Conservation (phyloP, 2,797 vertebrate genomes). For the Girardinus metallicus region DNA sequence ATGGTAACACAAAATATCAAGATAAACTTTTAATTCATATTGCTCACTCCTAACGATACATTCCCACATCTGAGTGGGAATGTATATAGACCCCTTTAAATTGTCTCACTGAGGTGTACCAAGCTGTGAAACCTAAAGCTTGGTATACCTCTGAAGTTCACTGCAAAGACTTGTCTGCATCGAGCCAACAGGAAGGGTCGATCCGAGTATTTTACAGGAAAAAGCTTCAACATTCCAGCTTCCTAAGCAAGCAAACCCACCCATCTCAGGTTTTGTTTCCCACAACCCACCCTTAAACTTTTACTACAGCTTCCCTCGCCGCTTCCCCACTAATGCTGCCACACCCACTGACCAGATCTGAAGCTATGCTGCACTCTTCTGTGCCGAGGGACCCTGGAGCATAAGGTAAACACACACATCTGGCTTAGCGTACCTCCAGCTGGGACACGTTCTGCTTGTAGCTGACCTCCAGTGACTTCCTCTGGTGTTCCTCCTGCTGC, state of each 20-base stretch:
- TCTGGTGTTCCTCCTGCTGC: conserved; percentile 95
- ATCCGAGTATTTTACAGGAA: conserved; percentile 52
- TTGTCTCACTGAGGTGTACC: background rate
- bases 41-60: background rate
- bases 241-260: conserved; percentile 65
- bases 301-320: conserved; percentile 37
- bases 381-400: conserved; percentile 35
- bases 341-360: conserved; percentile 40
- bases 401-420: conserved; percentile 58
- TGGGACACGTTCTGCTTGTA: conserved; percentile 88
- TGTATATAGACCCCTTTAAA: background rate
- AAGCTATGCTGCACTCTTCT: conserved; percentile 6
- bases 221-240: conserved; percentile 65
- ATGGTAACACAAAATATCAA: too few species aligned
- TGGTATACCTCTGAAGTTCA: background rate
- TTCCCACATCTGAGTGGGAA: background rate
- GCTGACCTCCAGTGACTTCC: conserved; percentile 91
- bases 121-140: background rate
- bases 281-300: conserved; percentile 58
- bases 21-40: too few species aligned
- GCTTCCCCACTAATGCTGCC: conserved; percentile 48
- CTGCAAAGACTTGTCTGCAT: conserved; percentile 10
- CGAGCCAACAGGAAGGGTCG: conserved; percentile 47
- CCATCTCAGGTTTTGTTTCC: conserved; percentile 54
- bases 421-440: conserved; percentile 81